Evolutionary conservation across 1,140 invertebrate species (phyloP), one percentile per base, ranked within the genome.

Genomic region (Galleria mellonella): DNA sequence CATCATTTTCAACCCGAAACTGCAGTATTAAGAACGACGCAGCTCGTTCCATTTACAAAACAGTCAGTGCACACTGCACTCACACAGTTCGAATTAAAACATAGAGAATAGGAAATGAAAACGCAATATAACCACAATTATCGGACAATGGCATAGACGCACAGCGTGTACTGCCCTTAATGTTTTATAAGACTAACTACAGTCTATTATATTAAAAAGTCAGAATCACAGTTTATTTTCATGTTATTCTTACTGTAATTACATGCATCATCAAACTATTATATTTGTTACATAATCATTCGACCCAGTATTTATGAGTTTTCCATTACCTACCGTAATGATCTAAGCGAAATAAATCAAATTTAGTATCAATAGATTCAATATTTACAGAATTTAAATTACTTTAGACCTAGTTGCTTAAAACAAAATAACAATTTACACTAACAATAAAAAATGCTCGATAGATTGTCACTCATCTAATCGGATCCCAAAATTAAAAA

Each of bases 371-470:
- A 60, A 74, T 77, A 78, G 61, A 72, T 71, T 71, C 66, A 47
- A 58, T 78, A 79, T 83, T 78, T 79, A 81, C 77, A 81, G 47
- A 53, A 55, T 73, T 83, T 84, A 78, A 82, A 74, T 81, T 79
- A 79, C 47, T 81, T 77, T 83, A 83, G 62, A 78, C 54, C 78
- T 84, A 81, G 39, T 60, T 59, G 58, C 78, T 83, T 83, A 83
- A 77, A 84, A 84, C 78, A 83, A 84, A 84, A 83, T 81, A 84
- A 84, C 81, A 84, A 84, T 84, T 81, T 78, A 82, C 76, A 83
- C 71, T 84, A 84, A 84, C 76, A 77, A 74, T 84, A 74, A 78
- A 73, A 84, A 83, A 84, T 84, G 77, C 76, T 82, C 77, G 77
- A 72, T 70, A 82, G 71, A 79, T 82, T 62, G 67, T 63, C 72